Evolutionary conservation across 1,140 invertebrate species (phyloP).

Genomic region (Heliconius hermathena): DNA sequence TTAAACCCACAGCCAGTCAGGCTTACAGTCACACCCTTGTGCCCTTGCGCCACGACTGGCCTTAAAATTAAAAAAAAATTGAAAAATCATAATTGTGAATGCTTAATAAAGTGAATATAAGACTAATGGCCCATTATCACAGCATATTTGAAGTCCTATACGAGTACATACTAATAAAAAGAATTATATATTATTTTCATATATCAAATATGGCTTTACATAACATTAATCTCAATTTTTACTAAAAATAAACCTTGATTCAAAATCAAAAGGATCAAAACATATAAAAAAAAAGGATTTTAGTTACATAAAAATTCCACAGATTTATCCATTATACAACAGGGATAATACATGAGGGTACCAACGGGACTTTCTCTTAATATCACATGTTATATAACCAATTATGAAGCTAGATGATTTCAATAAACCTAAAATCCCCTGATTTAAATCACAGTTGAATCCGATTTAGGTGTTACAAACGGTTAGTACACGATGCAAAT

Average conservation of each 20-base stretch:
- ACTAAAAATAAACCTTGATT: background rate
- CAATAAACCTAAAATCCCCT: slow-evolving; percentile 1
- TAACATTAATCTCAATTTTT: background rate
- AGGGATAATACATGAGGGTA: background rate
- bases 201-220: background rate
- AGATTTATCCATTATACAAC: background rate
- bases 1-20: too few species aligned
- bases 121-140: background rate
- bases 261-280: background rate
- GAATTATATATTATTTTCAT: background rate
- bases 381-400: slow-evolving; percentile 3
- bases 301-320: background rate
- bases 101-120: too few species aligned
- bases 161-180: background rate
- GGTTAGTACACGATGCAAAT: slow-evolving; percentile 29
- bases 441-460: slow-evolving; percentile 15
- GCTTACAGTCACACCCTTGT: too few species aligned
- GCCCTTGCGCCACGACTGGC: too few species aligned
- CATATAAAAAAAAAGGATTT: background rate
- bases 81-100: too few species aligned
- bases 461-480: slow-evolving; percentile 26
- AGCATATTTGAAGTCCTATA: background rate
- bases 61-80: too few species aligned
- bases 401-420: slow-evolving; percentile 8
- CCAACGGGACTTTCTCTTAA: background rate